phyloP scores from a whole-genome alignment of 30 jellyfish, hydroid and myxozoan species.

The Rhopilema esculentum region DNA sequence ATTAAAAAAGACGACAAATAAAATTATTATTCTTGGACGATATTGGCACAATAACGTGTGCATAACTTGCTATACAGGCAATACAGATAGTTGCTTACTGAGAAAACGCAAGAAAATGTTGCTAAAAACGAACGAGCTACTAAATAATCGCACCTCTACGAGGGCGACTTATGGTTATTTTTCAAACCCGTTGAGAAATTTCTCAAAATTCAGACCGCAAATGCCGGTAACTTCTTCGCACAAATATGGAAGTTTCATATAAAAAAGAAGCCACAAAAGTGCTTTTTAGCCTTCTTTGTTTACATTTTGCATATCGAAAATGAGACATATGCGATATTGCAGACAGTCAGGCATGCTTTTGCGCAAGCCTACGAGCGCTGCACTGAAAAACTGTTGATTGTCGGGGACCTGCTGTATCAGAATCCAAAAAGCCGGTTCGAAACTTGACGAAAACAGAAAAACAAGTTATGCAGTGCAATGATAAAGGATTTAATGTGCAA shows the following conservation, averaged over 20 bases:
- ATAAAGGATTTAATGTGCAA: background rate
- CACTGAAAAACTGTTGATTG: background rate
- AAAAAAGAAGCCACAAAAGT: background rate
- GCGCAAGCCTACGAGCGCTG: background rate
- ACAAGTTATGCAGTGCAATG: background rate
- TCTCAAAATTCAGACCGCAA: background rate
- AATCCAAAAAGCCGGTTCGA: conserved; percentile 12
- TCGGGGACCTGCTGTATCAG: background rate
- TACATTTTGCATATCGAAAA: background rate
- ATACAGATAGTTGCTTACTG: too few relatives aligned
- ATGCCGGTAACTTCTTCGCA: conserved; percentile 2
- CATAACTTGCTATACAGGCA: too few relatives aligned
- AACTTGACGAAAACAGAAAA: conserved; percentile 12
- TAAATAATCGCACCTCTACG: conserved; percentile 5
- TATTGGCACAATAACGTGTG: too few relatives aligned
- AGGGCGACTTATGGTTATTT: conserved; percentile 1
- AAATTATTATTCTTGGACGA: background rate
- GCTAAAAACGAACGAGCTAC: conserved; percentile 8
- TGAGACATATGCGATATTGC: conserved; percentile 1
- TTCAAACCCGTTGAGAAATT: background rate
- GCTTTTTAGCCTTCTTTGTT: background rate
- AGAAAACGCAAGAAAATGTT: background rate
- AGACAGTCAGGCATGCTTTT: background rate
- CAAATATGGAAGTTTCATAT: conserved; percentile 3
- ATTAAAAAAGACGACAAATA: background rate